These are phyloP conservation scores for Contarinia nasturtii DNA, from an alignment of 1,140 invertebrate species.

Conservation along the genomic window DNA sequence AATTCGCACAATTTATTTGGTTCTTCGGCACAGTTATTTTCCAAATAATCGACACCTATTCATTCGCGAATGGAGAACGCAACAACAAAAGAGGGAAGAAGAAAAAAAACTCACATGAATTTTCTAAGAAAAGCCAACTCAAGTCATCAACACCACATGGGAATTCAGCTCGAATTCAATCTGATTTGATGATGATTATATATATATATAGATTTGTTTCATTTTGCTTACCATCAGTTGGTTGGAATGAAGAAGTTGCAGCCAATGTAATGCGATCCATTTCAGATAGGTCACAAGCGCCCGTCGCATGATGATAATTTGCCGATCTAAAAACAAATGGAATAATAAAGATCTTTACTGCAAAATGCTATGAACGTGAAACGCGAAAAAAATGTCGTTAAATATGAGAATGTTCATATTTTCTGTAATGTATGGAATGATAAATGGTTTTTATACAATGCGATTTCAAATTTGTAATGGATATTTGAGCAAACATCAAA, in stretches of 20 bases:
- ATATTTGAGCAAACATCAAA: not conserved
- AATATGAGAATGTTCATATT: no score
- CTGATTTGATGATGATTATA: no score
- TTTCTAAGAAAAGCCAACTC: no score
- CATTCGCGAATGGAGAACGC: no score
- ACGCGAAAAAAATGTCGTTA: no score
- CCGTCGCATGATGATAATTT: slow-evolving; percentile 66
- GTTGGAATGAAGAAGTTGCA: slow-evolving; percentile 51
- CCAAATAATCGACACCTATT: slow-evolving; percentile 50
- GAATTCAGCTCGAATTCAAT: not conserved
- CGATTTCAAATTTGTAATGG: not conserved
- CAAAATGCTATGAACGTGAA: no score
- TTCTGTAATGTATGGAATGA: no score
- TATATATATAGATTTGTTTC: no score
- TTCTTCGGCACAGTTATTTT: slow-evolving; percentile 79
- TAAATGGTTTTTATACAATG: not conserved
- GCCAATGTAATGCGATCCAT: slow-evolving; percentile 77
- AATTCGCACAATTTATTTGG: slow-evolving; percentile 84
- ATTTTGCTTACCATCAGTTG: slow-evolving; percentile 33
- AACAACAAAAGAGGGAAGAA: not conserved
- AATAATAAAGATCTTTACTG: no score
- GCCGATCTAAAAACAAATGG: slow-evolving; percentile 49
- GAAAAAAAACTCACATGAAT: not conserved
- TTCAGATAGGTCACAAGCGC: slow-evolving; percentile 69
- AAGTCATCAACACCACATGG: no score